Conservation (phyloP, 2,113 vertebrate species). For the Oxygymnocypris stewartii region DNA sequence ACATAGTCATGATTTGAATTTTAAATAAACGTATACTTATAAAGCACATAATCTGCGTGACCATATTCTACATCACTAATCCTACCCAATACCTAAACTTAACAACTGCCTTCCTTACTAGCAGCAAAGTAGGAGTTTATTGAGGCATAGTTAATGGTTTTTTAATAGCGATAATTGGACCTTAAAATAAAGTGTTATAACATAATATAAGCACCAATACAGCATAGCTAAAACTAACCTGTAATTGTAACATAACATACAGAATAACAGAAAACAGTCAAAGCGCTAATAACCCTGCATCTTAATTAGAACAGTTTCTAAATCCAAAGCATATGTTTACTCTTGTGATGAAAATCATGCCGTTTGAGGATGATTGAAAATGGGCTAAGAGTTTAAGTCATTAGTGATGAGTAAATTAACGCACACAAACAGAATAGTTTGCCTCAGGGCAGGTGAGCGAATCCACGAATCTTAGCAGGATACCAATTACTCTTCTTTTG, state of each 20-base stretch:
- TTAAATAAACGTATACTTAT: not conserved
- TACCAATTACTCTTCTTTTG: conserved; percentile 6
- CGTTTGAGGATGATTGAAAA: not conserved
- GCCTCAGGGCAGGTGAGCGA: not conserved
- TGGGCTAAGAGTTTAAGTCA: not conserved
- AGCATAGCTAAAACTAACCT: not conserved
- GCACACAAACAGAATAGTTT: not conserved
- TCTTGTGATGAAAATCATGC: not conserved
- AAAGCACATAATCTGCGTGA: too few relatives aligned
- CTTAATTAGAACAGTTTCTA: not conserved
- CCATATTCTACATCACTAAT: too few relatives aligned
- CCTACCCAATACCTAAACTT: too few relatives aligned
- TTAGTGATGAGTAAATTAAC: not conserved
- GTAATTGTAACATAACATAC: not conserved
- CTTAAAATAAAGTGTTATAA: not conserved
- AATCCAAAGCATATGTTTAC: not conserved
- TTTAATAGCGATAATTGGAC: too few relatives aligned
- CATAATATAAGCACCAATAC: not conserved
- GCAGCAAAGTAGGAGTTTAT: too few relatives aligned
- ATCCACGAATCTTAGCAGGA: not conserved
- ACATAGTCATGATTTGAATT: not conserved
- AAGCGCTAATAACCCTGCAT: not conserved
- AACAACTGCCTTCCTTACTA: too few relatives aligned
- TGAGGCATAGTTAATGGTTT: too few relatives aligned
- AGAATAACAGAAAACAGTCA: not conserved